Evolutionary conservation across 2,888 invertebrate species (phyloP), one percentile per base, ranked within the genome.

Genomic region (Crossocerus cetratus): DNA sequence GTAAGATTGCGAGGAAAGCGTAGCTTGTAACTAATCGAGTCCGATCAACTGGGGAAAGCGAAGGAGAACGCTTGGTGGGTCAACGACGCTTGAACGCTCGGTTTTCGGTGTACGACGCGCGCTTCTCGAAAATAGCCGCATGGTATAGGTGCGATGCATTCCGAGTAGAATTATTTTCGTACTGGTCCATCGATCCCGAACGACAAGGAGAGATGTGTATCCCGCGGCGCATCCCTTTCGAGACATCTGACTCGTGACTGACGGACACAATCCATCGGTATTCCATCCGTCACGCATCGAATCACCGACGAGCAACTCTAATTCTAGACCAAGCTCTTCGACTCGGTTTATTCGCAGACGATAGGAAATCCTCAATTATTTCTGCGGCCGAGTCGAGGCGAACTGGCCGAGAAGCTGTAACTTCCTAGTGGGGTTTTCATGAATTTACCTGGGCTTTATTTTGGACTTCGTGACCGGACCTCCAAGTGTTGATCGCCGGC

Each of bases 361-460:
- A 8, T 32, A 32, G 8, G 32, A 32, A 3, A 32, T 32, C 11
- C 0, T 5, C 32, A 32, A 32, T 32, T 32, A 32, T 32, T 32
- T 11, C 8, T 32, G 32, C n/a, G n/a, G n/a, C 42, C 42, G 42
- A 16, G 18, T 58, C 32, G 58, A 58, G 42, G 23, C 44, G 60
- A 20, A 60, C 16, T n/a, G n/a, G n/a, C n/a, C n/a, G n/a, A n/a
- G n/a, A n/a, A n/a, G n/a, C n/a, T n/a, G 11, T 32, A 32, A 3
- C 53, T 13, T 11, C 16, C 21, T 53, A 18, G 11, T 18, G 14
- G 22, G 11, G n/a, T n/a, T 13, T 45, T 20, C 5, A 54, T 59
- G 18, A 55, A 86, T 89, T 91, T 89, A 91, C 93, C 92, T 91
- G 92, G 77, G 90, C 91, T 86, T 91, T 92, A 78, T 86, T 87